Evolutionary conservation across 2,797 vertebrate genomes (phyloP).

Genomic region (Anniella stebbinsi): DNA sequence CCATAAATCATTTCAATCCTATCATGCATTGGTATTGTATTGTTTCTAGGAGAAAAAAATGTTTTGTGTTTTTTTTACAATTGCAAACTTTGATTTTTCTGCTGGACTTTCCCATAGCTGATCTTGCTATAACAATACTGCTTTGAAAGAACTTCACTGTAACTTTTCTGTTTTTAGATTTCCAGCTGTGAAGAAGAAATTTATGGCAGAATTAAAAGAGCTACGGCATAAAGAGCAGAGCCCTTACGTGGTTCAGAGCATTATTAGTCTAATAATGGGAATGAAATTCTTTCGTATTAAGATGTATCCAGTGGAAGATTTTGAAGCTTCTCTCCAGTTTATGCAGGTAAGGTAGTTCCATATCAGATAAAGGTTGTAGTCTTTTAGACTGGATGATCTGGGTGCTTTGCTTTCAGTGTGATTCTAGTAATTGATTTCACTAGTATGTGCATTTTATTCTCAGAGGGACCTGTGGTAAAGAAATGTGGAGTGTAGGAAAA

Average conservation of each 20-base stretch:
- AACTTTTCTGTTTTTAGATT: slow-evolving; percentile 83
- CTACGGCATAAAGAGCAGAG: slow-evolving; percentile 96
- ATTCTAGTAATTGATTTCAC: neutral
- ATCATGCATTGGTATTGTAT: neutral
- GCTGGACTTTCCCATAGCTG: neutral
- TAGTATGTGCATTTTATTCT: neutral
- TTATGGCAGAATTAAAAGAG: slow-evolving; percentile 97
- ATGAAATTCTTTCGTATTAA: slow-evolving; percentile 99
- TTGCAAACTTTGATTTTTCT: neutral
- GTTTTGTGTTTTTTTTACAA: neutral
- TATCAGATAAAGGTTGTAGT: neutral
- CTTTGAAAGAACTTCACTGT: neutral
- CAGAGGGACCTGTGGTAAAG: neutral
- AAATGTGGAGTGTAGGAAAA: neutral
- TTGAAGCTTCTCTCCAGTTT: slow-evolving; percentile 98
- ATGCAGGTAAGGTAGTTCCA: slow-evolving; percentile 90
- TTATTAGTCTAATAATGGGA: slow-evolving; percentile 99
- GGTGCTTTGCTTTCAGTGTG: neutral
- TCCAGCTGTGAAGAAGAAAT: slow-evolving; percentile 98
- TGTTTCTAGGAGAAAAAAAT: neutral
- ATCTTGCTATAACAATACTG: neutral
- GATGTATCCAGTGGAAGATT: slow-evolving; percentile 99
- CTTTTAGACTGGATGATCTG: neutral
- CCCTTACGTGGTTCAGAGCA: slow-evolving; percentile 93
- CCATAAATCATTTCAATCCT: neutral